Evolutionary conservation across 2,888 invertebrate genomes (phyloP).

Genomic region (Acheta domesticus): DNA sequence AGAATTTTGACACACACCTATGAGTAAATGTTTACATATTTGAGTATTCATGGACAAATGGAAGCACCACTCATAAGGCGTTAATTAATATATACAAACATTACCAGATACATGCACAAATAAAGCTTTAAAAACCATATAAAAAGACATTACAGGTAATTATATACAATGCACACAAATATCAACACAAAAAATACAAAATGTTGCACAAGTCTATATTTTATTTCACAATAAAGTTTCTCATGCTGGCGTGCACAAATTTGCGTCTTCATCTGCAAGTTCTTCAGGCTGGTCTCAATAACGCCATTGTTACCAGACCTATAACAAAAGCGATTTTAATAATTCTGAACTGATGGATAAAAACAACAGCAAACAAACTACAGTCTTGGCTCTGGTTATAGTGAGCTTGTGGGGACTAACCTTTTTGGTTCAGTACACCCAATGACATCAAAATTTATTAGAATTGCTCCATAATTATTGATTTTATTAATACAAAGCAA

Average conservation of each 20-base stretch:
- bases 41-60: constrained; percentile 1
- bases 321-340: constrained; percentile 48
- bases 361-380: no score
- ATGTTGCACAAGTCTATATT: no score
- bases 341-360: no score
- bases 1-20: background rate
- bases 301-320: constrained; percentile 61
- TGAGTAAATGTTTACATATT: no score
- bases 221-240: no score
- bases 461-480: no score
- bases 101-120: constrained; percentile 11
- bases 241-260: no score
- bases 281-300: constrained; percentile 47
- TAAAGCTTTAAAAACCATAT: background rate
- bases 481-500: no score
- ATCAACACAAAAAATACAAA: background rate
- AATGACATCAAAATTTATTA: no score
- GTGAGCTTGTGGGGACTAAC: no score
- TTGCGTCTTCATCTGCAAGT: background rate
- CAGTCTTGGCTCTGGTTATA: no score
- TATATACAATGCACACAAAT: constrained; percentile 20
- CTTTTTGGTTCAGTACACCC: no score
- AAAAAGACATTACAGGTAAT: constrained; percentile 23
- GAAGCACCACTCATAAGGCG: constrained; percentile 18
- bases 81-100: background rate